Evolutionary conservation across 2,888 invertebrate species (phyloP), one percentile per base, ranked within the genome.

Genomic region (Callyntrura sp.): DNA sequence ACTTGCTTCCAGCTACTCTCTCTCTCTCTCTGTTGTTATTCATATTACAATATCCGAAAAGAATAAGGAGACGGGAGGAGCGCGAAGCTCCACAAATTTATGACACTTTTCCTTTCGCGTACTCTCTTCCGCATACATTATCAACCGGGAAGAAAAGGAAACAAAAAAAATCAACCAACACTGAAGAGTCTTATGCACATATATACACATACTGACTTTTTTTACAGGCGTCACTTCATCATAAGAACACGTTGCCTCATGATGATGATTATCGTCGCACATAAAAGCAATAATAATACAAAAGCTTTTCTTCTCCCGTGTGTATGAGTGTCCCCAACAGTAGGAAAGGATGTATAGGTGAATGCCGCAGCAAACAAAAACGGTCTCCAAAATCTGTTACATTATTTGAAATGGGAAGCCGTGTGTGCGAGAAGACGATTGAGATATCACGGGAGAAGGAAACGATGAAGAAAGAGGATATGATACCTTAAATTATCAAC

Each of bases 41-140:
- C 35, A 35, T 35, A 6, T 35, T 35, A 35, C 35, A 35, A 82
- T 62, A 60, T 55, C 9, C 55, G 73, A 35, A 43, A 73, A 68
- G 79, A 57, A 68, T 35, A 35, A 83, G 60, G 60, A 28, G 83
- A 83, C 76, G 85, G 25, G 76, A 90, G 3, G 35, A 35, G 35
- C 2, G 35, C 81, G 82, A 88, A 65, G 60, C 86, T 60, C 83
- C 85, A 92, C 92, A 92, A 92, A 93, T 93, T 93, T 93, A 93
- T 93, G 93, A 93, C 93, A 93, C 93, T 93, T 91, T 93, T 93
- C 93, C 93, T 93, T 91, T 92, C 92, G 89, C 91, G 90, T 17
- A 9, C 90, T 91, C 90, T 91, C 91, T 91, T 90, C 92, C 91
- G 93, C 92, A 93, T 93, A 93, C 93, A 93, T 93, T 93, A 92